These are phyloP conservation scores for Drosophila yooni DNA, from an alignment of 2,888 invertebrate species.

Conservation along the genomic window DNA sequence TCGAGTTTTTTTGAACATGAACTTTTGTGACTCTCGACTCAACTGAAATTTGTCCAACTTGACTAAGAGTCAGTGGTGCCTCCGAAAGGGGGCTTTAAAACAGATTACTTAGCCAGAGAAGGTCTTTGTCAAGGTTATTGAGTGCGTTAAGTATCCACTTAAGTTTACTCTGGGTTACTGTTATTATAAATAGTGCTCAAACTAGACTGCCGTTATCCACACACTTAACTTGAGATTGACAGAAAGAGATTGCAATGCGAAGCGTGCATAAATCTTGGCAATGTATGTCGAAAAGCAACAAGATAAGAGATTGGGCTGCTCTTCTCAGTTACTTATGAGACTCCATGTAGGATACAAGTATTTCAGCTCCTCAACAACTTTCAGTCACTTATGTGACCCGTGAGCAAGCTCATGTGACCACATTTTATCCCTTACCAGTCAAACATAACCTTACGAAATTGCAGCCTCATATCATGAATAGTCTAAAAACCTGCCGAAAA, in stretches of 20 bases:
- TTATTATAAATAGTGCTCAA: not conserved
- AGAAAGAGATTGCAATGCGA: not conserved
- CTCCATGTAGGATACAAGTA: not conserved
- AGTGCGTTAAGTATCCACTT: slow-evolving; percentile 3
- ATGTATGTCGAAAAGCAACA: not conserved
- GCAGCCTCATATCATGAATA: not conserved
- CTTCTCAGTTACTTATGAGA: not conserved
- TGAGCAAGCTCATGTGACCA: not conserved
- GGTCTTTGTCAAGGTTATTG: slow-evolving; percentile 33
- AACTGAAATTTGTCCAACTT: slow-evolving; percentile 26
- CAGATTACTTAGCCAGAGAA: not conserved
- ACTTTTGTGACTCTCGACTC: slow-evolving; percentile 17
- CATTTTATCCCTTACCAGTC: not conserved
- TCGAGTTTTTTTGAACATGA: slow-evolving; percentile 39
- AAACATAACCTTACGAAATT: slow-evolving; percentile 1
- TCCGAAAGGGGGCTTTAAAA: slow-evolving; percentile 10
- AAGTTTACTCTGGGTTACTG: not conserved
- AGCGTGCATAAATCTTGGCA: not conserved
- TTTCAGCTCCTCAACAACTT: not conserved
- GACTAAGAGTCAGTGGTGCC: slow-evolving; percentile 39
- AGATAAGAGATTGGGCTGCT: not conserved
- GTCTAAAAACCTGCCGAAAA: not conserved
- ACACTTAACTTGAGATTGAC: slow-evolving; percentile 1
- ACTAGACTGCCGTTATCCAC: slow-evolving; percentile 5
- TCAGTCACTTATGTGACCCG: not conserved